A percentile compares a stretch with the other conserved stretches of the same genome.
Conservation (phyloP, 1,140 invertebrate genomes). For the Littorina saxatilis region DNA sequence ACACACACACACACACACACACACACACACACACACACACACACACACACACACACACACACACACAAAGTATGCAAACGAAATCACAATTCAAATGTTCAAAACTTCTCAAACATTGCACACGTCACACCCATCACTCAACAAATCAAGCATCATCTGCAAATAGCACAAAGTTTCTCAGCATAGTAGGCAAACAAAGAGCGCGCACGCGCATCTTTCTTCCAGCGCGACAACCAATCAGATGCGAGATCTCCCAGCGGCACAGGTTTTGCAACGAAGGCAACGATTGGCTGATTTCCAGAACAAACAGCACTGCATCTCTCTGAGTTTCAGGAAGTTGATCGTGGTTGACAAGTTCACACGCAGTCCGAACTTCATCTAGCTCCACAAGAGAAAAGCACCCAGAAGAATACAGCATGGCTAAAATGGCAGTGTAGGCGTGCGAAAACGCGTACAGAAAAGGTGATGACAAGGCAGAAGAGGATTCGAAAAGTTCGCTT, state of each 20-base stretch:
- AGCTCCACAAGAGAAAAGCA: neutral
- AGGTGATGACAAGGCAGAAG: neutral
- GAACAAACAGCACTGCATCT: neutral
- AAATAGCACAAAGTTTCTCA: constrained; percentile 23
- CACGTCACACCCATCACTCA: neutral
- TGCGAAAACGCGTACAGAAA: constrained; percentile 9
- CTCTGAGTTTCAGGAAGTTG: neutral
- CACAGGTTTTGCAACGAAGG: constrained; percentile 12
- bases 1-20: no score
- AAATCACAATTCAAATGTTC: neutral
- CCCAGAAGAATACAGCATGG: neutral
- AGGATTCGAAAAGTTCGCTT: neutral
- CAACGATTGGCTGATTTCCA: neutral
- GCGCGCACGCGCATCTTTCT: neutral
- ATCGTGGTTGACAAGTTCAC: neutral
- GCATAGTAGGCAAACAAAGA: constrained; percentile 1
- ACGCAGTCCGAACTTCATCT: neutral
- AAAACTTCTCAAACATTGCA: neutral
- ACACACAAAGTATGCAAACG: no score
- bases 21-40: no score
- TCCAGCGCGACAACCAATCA: constrained; percentile 10
- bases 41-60: no score
- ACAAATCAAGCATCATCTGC: neutral
- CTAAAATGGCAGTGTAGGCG: neutral
- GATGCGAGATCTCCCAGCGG: constrained; percentile 9